Conservation (phyloP, 30 jellyfish, hydroid and myxozoan species). For the Aurelia aurita region DNA sequence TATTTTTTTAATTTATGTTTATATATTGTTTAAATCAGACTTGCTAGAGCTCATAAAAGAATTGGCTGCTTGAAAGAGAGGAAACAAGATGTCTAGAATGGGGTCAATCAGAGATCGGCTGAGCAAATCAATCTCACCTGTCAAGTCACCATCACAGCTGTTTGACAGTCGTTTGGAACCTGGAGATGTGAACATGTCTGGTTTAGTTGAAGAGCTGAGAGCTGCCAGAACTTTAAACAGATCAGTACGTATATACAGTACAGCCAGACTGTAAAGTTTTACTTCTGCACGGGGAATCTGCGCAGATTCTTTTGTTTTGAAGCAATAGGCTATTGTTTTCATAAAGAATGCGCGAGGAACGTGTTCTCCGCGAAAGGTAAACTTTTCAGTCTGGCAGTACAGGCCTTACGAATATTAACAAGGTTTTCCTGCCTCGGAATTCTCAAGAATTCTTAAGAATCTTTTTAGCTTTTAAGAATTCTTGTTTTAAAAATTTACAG, state of each 20-base stretch:
- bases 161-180: slow-evolving; percentile 44
- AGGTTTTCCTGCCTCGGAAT: too few relatives aligned
- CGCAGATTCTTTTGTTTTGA: too few relatives aligned
- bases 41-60: neutral
- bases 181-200: slow-evolving; percentile 55
- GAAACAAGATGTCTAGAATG: slow-evolving; percentile 56
- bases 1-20: neutral
- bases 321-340: too few relatives aligned
- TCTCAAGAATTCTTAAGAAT: too few relatives aligned
- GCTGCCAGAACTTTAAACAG: slow-evolving; percentile 88
- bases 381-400: too few relatives aligned
- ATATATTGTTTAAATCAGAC: neutral
- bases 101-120: slow-evolving; percentile 65
- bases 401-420: too few relatives aligned
- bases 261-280: too few relatives aligned
- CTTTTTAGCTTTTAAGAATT: too few relatives aligned
- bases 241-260: slow-evolving; percentile 53
- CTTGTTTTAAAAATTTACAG: too few relatives aligned
- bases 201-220: slow-evolving; percentile 78
- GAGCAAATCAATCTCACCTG: slow-evolving; percentile 65
- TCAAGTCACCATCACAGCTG: slow-evolving; percentile 46
- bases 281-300: too few relatives aligned
- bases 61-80: neutral
- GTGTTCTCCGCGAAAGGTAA: too few relatives aligned
- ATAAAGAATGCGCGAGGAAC: too few relatives aligned